A percentile compares a stretch with the other conserved stretches of the same genome.
Evolutionary conservation across 2,888 invertebrate genomes (phyloP).

Genomic region (Copidosoma aretas): DNA sequence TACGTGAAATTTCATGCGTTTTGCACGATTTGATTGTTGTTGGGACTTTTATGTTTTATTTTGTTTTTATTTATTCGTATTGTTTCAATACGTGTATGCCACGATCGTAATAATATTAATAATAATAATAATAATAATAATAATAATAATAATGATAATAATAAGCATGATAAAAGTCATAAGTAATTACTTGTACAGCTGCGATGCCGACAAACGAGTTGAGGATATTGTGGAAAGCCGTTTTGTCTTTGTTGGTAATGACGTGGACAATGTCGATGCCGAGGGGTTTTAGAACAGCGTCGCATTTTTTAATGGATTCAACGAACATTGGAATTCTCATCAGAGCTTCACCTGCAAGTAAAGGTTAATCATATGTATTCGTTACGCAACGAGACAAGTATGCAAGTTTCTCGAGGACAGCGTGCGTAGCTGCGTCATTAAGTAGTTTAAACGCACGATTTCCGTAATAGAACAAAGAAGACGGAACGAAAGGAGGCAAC

Average conservation of each 20-base stretch:
- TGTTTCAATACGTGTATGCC: no score
- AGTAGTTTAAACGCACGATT: no score
- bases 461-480: constrained; percentile 47
- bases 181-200: constrained; percentile 66
- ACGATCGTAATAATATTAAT: no score
- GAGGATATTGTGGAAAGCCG: constrained; percentile 70
- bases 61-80: not conserved
- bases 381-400: constrained; percentile 57
- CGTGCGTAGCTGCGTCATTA: no score
- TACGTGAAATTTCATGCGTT: no score
- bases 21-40: no score
- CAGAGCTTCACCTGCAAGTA: constrained; percentile 69
- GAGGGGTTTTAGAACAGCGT: constrained; percentile 67
- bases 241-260: constrained; percentile 67
- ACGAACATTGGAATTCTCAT: constrained; percentile 74
- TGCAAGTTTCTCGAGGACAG: constrained; percentile 67
- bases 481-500: not conserved
- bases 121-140: no score
- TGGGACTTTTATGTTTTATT: not conserved
- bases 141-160: no score
- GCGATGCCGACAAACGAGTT: constrained; percentile 78
- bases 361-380: not conserved
- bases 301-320: constrained; percentile 68
- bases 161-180: no score
- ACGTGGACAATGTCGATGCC: constrained; percentile 71